Conservation (phyloP, 2,113 vertebrate genomes). For the Archilochus colubris region DNA sequence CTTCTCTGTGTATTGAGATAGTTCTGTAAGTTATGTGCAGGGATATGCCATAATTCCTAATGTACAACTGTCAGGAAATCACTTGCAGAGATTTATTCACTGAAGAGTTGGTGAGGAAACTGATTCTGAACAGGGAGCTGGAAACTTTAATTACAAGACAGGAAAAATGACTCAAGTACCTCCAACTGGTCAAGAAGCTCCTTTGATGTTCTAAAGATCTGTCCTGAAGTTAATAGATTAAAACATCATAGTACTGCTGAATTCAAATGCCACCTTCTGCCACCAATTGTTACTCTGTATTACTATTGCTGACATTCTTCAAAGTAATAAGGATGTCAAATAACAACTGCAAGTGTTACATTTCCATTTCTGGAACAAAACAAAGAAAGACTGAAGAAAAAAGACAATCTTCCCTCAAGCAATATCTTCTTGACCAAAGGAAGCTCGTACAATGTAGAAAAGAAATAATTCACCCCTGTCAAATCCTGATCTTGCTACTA, state of each 20-base stretch:
- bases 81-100: slow-evolving; percentile 62
- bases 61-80: slow-evolving; percentile 65
- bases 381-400: not conserved
- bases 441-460: not conserved
- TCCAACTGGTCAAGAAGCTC: slow-evolving; percentile 45
- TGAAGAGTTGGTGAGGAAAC: slow-evolving; percentile 49
- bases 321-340: not conserved
- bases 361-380: slow-evolving; percentile 21
- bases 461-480: slow-evolving; percentile 14
- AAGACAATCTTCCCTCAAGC: not conserved
- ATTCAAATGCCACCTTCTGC: slow-evolving; percentile 10
- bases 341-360: not conserved
- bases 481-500: not conserved
- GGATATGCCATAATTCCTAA: slow-evolving; percentile 63
- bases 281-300: not conserved
- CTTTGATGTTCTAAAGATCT: slow-evolving; percentile 25
- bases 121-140: slow-evolving; percentile 49
- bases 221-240: slow-evolving; percentile 10
- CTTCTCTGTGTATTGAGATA: slow-evolving; percentile 44
- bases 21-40: slow-evolving; percentile 57
- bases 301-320: not conserved
- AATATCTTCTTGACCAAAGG: slow-evolving; percentile 17
- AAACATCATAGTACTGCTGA: not conserved
- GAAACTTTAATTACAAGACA: slow-evolving; percentile 53
- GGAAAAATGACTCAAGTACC: slow-evolving; percentile 28